A percentile compares a stretch with the other conserved stretches of the same genome.
Conservation (phyloP, 2,797 vertebrate species). For the Taeniopygia guttata region DNA sequence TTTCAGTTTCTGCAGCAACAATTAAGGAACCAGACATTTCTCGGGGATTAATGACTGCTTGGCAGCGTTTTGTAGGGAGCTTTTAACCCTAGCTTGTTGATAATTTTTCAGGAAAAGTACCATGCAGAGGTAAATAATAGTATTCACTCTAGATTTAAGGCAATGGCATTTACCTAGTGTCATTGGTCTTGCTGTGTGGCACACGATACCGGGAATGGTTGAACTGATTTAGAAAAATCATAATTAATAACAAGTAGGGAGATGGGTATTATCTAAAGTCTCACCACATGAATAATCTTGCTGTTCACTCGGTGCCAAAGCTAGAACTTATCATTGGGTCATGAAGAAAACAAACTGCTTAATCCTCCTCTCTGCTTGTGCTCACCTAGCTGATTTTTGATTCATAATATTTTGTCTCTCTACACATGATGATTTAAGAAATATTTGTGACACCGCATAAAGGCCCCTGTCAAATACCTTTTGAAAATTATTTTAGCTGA, state of each 20-base stretch:
- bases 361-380: background rate
- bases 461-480: conserved; percentile 24
- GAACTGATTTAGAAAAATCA: background rate
- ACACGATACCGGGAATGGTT: background rate
- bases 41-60: conserved; percentile 43
- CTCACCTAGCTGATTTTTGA: conserved; percentile 13
- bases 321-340: background rate
- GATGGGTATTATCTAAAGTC: background rate
- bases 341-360: conserved; percentile 12
- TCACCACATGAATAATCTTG: background rate
- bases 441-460: conserved; percentile 13
- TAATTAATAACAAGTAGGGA: conserved; percentile 20
- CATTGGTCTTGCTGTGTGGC: background rate
- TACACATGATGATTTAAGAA: conserved; percentile 23
- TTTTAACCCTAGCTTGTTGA: conserved; percentile 57
- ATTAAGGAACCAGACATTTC: conserved; percentile 41
- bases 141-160: conserved; percentile 8
- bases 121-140: conserved; percentile 40
- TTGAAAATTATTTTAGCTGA: conserved; percentile 34
- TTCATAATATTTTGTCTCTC: conserved; percentile 35
- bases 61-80: conserved; percentile 30
- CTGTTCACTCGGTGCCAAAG: background rate
- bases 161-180: conserved; percentile 6
- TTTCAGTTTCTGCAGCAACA: conserved; percentile 34
- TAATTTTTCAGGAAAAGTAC: conserved; percentile 59